A percentile compares a stretch with the other conserved stretches of the same genome.
These are phyloP conservation scores for Anagyrus pseudococci DNA, from an alignment of 2,888 invertebrate species.

Conservation along the genomic window DNA sequence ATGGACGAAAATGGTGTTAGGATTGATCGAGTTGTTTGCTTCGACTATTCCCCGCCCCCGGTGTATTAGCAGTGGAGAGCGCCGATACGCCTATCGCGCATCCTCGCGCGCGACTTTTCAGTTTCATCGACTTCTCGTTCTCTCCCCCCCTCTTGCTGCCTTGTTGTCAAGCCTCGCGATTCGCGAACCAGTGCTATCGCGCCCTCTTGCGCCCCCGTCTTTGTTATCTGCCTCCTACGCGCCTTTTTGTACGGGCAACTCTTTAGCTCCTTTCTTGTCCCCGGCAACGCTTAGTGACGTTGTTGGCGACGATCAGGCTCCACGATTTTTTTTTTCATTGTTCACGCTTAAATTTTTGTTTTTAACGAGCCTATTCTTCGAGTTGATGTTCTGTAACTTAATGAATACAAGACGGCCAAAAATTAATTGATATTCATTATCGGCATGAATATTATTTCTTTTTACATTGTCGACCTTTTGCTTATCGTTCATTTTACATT, in stretches of 20 bases:
- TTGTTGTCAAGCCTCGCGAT: not conserved
- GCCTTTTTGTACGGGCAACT: not conserved
- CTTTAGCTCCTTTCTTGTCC: too few relatives aligned
- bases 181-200: not conserved
- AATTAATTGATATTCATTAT: too few relatives aligned
- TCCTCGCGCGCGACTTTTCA: too few relatives aligned
- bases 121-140: not conserved
- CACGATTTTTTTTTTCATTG: not conserved
- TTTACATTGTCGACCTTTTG: too few relatives aligned
- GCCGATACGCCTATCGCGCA: too few relatives aligned
- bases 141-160: not conserved
- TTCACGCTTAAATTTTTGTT: not conserved
- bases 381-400: too few relatives aligned
- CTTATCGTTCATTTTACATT: too few relatives aligned
- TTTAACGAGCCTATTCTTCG: not conserved
- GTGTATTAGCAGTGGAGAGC: too few relatives aligned
- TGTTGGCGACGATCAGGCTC: too few relatives aligned
- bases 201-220: not conserved
- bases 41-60: not conserved
- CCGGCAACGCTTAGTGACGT: too few relatives aligned
- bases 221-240: not conserved
- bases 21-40: not conserved
- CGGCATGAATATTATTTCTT: too few relatives aligned
- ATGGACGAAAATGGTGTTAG: not conserved
- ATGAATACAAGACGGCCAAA: too few relatives aligned